A percentile compares a stretch with the other conserved stretches of the same genome.
Evolutionary conservation across 2,797 vertebrate genomes (phyloP).

Genomic region (Helostoma temminkii): DNA sequence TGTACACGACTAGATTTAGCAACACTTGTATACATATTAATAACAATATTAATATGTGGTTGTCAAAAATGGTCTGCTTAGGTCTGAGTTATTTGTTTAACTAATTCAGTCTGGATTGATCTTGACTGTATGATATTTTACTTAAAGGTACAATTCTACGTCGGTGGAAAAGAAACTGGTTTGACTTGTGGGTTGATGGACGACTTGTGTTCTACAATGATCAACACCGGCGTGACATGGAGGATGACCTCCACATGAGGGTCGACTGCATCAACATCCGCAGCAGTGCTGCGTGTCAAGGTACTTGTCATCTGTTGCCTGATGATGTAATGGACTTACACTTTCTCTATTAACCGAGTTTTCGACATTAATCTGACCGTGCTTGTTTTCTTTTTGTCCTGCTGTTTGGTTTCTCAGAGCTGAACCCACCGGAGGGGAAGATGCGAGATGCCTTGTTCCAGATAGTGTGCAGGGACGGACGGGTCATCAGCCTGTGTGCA

Average conservation of each 20-base stretch:
- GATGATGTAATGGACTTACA: not conserved
- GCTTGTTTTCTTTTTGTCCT: not conserved
- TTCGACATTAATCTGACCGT: not conserved
- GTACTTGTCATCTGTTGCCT: conserved; percentile 69
- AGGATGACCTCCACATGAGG: conserved; percentile 94
- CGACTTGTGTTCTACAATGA: conserved; percentile 93
- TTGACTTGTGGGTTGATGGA: conserved; percentile 95
- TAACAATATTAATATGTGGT: too few relatives aligned
- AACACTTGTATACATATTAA: too few relatives aligned
- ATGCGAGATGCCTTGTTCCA: conserved; percentile 90
- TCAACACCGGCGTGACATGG: conserved; percentile 88
- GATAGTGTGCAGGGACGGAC: conserved; percentile 94
- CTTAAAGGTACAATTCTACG: conserved; percentile 92
- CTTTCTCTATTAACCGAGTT: not conserved
- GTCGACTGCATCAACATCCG: conserved; percentile 94
- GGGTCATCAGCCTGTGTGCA: conserved; percentile 93
- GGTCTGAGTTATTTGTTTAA: not conserved
- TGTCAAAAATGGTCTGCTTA: not conserved
- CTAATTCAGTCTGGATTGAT: not conserved
- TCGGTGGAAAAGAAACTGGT: conserved; percentile 98
- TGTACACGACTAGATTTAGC: too few relatives aligned
- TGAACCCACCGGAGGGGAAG: conserved; percentile 93
- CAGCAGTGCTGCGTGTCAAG: conserved; percentile 88
- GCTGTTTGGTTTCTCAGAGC: conserved; percentile 78
- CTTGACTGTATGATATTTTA: not conserved